Conservation (phyloP, 1,140 invertebrate species). For the Tetragnatha versicolor region DNA sequence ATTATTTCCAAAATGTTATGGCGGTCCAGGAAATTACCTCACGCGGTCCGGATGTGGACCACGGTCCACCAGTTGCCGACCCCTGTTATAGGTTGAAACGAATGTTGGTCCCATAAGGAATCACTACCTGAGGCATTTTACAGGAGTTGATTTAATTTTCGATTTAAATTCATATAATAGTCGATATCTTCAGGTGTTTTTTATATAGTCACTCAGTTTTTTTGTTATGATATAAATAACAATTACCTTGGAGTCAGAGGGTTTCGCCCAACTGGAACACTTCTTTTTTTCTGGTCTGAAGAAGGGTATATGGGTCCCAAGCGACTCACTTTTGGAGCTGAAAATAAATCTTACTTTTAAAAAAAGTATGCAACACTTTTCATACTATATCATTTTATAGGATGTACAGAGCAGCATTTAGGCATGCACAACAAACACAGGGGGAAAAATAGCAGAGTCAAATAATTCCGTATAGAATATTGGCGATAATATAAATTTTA, state of each 20-base stretch:
- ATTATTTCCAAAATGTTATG: no score
- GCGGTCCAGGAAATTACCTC: no score
- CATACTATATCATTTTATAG: background rate
- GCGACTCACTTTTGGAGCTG: background rate
- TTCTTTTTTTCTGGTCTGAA: background rate
- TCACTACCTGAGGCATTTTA: no score
- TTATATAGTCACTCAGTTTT: no score
- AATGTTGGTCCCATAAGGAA: no score
- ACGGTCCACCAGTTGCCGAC: no score
- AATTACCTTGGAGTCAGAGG: slow-evolving; percentile 35
- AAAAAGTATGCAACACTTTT: background rate
- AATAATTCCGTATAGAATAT: background rate
- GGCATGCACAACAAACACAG: background rate
- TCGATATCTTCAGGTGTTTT: no score
- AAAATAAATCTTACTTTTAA: background rate
- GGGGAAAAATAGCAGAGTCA: background rate
- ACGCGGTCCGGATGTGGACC: no score
- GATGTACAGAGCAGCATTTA: background rate
- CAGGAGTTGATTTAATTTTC: no score
- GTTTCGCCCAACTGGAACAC: slow-evolving; percentile 1
- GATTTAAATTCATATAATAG: no score
- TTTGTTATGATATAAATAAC: no score
- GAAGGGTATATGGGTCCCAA: slow-evolving; percentile 15
- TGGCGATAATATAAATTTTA: background rate
- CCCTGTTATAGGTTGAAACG: no score